Evolutionary conservation across 2,797 vertebrate genomes (phyloP).

Genomic region (Acipenser ruthenus): DNA sequence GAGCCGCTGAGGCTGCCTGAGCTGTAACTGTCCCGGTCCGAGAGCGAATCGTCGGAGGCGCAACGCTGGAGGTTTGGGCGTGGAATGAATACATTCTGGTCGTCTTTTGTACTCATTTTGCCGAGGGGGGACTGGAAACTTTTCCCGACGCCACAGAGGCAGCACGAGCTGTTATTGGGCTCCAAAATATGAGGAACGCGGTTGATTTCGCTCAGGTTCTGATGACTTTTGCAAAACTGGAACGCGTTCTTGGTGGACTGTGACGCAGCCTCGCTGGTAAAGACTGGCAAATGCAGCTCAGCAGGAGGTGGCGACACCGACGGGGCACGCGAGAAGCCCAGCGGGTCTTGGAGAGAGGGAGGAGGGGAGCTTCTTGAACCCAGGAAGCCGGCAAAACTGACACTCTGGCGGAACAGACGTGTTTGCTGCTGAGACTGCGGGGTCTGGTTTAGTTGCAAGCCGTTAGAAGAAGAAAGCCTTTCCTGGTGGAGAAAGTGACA

Average conservation of each 20-base stretch:
- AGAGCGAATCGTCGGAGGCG: conserved; percentile 69
- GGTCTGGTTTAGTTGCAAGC: conserved; percentile 37
- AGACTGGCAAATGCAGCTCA: conserved; percentile 57
- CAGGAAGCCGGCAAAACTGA: conserved; percentile 76
- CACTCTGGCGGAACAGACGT: conserved; percentile 69
- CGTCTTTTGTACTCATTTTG: conserved; percentile 32
- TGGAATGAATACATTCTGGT: conserved; percentile 20
- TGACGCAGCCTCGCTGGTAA: conserved; percentile 33
- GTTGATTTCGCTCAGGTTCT: conserved; percentile 51
- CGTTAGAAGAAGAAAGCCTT: conserved; percentile 30
- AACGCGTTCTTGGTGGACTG: conserved; percentile 35
- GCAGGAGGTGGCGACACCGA: conserved; percentile 67
- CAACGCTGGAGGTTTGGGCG: conserved; percentile 51
- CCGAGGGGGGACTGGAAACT: conserved; percentile 31
- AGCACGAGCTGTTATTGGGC: conserved; percentile 49
- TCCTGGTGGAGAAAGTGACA: conserved; percentile 88
- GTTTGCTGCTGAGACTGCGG: conserved; percentile 36
- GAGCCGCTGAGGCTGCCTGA: conserved; percentile 64
- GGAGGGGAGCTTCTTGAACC: conserved; percentile 58
- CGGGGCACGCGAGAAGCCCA: conserved; percentile 61
- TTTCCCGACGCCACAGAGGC: conserved; percentile 61
- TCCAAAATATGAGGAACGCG: conserved; percentile 49
- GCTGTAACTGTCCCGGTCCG: conserved; percentile 71
- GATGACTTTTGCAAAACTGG: conserved; percentile 44
- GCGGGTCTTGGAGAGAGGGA: conserved; percentile 50